Evolutionary conservation across 2,888 invertebrate genomes (phyloP).

Genomic region (Epistrophe eligans): DNA sequence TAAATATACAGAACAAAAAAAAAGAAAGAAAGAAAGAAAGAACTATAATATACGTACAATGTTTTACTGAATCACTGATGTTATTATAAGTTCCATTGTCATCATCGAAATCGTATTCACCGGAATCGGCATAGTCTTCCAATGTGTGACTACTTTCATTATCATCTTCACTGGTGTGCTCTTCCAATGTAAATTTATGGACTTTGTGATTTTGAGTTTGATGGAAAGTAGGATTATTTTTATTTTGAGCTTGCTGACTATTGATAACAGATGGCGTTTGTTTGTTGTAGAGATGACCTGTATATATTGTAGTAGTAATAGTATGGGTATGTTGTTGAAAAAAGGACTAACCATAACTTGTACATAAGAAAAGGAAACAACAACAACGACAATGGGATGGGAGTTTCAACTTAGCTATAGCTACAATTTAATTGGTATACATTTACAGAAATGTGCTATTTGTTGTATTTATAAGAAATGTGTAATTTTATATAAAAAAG

Average conservation of each 20-base stretch:
- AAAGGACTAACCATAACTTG: constrained; percentile 41
- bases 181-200: constrained; percentile 80
- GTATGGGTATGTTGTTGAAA: constrained; percentile 56
- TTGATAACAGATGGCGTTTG: constrained; percentile 75
- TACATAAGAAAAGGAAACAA: constrained; percentile 23
- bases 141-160: constrained; percentile 85
- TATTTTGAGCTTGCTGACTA: constrained; percentile 76
- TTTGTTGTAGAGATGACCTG: constrained; percentile 78
- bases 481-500: neutral
- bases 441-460: constrained; percentile 16
- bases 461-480: constrained; percentile 20
- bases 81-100: constrained; percentile 79
- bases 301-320: constrained; percentile 58
- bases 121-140: constrained; percentile 80
- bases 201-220: constrained; percentile 76
- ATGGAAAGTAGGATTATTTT: constrained; percentile 77
- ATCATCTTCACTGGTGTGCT: constrained; percentile 85
- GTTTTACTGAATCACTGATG: constrained; percentile 77
- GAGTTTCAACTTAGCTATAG: constrained; percentile 8
- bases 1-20: neutral
- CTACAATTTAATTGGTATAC: constrained; percentile 38
- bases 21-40: neutral
- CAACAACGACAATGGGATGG: constrained; percentile 27
- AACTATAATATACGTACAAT: constrained; percentile 77
- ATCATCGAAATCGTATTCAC: constrained; percentile 79